phyloP scores from a whole-genome alignment of 2,888 invertebrate genomes.

The Monochamus alternatus region DNA sequence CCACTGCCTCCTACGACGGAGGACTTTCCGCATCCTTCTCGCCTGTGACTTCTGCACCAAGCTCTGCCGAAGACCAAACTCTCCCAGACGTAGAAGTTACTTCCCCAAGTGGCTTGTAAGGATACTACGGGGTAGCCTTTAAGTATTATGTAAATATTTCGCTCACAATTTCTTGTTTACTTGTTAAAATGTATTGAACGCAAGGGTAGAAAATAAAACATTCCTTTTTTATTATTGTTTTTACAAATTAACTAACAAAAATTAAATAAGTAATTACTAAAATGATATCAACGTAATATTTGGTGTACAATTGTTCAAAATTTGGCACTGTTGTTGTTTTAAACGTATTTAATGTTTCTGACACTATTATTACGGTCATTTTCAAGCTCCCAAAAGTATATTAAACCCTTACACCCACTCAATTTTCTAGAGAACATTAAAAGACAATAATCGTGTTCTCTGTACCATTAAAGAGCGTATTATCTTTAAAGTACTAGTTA shows the following conservation, averaged over 20 bases:
- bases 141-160: not conserved
- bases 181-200: slow-evolving; percentile 6
- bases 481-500: not conserved
- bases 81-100: slow-evolving; percentile 17
- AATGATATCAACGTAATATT: too few relatives aligned
- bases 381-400: not conserved
- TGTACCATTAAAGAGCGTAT: not conserved
- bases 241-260: not conserved
- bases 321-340: not conserved
- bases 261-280: too few relatives aligned
- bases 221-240: not conserved
- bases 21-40: not conserved
- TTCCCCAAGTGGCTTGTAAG: slow-evolving; percentile 13
- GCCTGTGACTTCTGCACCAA: not conserved
- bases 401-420: not conserved
- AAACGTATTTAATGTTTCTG: not conserved
- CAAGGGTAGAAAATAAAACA: not conserved
- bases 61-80: not conserved
- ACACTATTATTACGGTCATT: not conserved
- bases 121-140: too few relatives aligned
- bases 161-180: not conserved
- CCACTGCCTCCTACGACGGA: not conserved
- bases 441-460: not conserved
- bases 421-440: not conserved
- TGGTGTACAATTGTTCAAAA: too few relatives aligned